These are phyloP conservation scores for Sinocyclocheilus anophthalmus DNA, from an alignment of 2,113 vertebrate species.

Conservation along the genomic window DNA sequence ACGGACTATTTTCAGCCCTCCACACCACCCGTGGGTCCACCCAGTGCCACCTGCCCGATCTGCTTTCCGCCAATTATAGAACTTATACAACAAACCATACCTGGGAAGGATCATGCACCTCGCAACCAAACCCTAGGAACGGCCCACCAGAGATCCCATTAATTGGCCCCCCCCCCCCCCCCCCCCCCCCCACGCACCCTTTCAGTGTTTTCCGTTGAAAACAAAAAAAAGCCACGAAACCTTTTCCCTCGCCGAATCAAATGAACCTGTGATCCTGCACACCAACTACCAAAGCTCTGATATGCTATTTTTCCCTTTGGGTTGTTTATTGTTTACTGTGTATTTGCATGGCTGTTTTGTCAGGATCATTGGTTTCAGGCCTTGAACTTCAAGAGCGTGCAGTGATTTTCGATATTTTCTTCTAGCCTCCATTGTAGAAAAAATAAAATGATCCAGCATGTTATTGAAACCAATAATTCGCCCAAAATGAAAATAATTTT, in stretches of 20 bases:
- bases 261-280: not conserved
- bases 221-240: conserved; percentile 27
- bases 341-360: conserved; percentile 36
- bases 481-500: not conserved
- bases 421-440: conserved; percentile 53
- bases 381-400: conserved; percentile 26
- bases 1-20: too few species aligned
- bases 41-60: too few species aligned
- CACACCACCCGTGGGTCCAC: too few species aligned
- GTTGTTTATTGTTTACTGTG: conserved; percentile 50
- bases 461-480: not conserved
- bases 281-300: conserved; percentile 24
- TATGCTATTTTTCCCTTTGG: conserved; percentile 18
- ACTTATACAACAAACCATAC: too few species aligned
- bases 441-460: not conserved
- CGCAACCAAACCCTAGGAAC: too few species aligned
- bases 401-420: conserved; percentile 31
- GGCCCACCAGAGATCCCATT: too few species aligned
- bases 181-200: too few species aligned
- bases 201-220: too few species aligned
- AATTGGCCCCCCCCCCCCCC: too few species aligned
- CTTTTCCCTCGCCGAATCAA: conserved; percentile 8
- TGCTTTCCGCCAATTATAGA: too few species aligned
- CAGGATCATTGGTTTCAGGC: conserved; percentile 21
- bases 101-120: too few species aligned